A percentile compares a stretch with the other conserved stretches of the same genome.
phyloP scores from a whole-genome alignment of 2,797 vertebrate genomes.

The Sebastes jordani region DNA sequence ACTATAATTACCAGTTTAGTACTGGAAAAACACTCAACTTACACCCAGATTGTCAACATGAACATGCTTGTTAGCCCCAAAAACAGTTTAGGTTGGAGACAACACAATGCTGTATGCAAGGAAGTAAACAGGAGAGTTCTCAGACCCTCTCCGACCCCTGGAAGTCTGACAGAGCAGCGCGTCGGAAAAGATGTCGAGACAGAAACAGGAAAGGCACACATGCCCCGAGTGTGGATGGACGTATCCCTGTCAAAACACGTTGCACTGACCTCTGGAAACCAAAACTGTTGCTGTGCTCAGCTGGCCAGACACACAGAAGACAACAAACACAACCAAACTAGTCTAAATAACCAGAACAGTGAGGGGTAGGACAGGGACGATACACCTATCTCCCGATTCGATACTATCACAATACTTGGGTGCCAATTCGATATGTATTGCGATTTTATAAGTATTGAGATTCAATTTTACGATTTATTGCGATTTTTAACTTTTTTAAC shows the following conservation, averaged over 20 bases:
- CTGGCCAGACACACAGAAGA: not conserved
- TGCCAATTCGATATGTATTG: too few relatives aligned
- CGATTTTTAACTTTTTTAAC: too few relatives aligned
- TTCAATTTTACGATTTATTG: too few relatives aligned
- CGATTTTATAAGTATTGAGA: too few relatives aligned
- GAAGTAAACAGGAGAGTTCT: constrained; percentile 35
- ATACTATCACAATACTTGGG: too few relatives aligned
- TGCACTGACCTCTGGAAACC: not conserved
- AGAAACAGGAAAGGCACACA: constrained; percentile 59
- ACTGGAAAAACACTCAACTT: constrained; percentile 1
- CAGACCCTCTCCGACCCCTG: not conserved
- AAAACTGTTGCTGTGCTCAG: not conserved
- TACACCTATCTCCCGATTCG: too few relatives aligned
- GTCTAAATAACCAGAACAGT: not conserved
- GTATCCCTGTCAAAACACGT: constrained; percentile 30
- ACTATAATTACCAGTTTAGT: constrained; percentile 18
- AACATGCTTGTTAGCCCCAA: not conserved
- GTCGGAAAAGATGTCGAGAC: constrained; percentile 40
- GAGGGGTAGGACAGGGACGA: too few relatives aligned
- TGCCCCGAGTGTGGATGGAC: constrained; percentile 28
- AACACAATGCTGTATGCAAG: not conserved
- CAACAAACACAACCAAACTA: not conserved
- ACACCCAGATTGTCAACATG: not conserved
- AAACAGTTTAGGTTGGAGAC: not conserved
- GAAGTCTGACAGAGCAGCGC: constrained; percentile 14